These are phyloP conservation scores for Seladonia tumulorum DNA, from an alignment of 2,888 invertebrate species.

Conservation along the genomic window DNA sequence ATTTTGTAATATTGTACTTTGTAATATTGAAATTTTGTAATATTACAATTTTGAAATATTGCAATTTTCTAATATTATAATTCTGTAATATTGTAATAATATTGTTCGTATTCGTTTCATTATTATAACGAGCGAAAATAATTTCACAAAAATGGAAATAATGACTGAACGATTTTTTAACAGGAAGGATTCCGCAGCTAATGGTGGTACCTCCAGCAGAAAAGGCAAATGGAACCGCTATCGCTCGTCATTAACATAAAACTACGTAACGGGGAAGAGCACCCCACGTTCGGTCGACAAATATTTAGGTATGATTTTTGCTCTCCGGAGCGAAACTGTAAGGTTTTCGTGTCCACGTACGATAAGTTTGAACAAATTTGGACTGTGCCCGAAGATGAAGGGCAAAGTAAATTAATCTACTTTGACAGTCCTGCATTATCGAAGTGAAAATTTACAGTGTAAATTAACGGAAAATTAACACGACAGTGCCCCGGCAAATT, in stretches of 20 bases:
- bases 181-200: too few relatives aligned
- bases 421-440: not conserved
- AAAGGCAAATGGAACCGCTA: not conserved
- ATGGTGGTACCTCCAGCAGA: not conserved
- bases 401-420: not conserved
- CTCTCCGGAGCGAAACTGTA: not conserved
- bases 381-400: not conserved
- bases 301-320: not conserved
- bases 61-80: too few relatives aligned
- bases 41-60: too few relatives aligned
- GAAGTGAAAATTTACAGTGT: not conserved
- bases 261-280: not conserved
- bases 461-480: not conserved
- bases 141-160: too few relatives aligned
- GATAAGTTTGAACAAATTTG: not conserved
- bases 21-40: too few relatives aligned
- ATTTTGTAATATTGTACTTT: not conserved
- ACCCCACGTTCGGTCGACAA: not conserved
- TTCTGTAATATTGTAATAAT: too few relatives aligned
- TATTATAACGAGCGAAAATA: too few relatives aligned
- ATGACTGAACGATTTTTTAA: too few relatives aligned
- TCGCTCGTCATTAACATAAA: not conserved
- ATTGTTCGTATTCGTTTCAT: too few relatives aligned
- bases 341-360: not conserved
- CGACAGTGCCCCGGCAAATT: not conserved